Conservation (phyloP, 2,888 invertebrate species). For the Hoplodrina ambigua region DNA sequence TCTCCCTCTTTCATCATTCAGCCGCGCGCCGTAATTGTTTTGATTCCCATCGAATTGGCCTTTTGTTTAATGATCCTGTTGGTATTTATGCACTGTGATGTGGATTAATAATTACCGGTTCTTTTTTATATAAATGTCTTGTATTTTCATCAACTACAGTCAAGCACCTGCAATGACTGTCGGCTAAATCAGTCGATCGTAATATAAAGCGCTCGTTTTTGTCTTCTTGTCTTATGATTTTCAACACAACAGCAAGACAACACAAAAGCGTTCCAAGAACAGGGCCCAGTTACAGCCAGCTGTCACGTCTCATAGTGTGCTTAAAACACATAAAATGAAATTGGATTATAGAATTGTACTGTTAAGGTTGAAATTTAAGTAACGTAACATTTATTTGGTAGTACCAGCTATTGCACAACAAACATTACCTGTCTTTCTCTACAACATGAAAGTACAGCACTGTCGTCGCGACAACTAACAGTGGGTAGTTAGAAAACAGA, state of each 20-base stretch:
- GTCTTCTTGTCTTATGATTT: background rate
- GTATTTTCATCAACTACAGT: background rate
- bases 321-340: slow-evolving; percentile 1
- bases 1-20: slow-evolving; percentile 61
- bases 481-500: slow-evolving; percentile 37
- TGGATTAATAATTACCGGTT: background rate
- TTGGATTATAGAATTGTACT: background rate
- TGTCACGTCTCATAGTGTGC: slow-evolving; percentile 1
- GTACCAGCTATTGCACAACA: background rate
- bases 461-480: slow-evolving; percentile 11
- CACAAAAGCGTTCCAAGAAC: background rate
- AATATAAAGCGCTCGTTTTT: background rate
- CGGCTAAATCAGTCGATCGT: background rate
- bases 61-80: slow-evolving; percentile 50
- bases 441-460: slow-evolving; percentile 4
- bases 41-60: slow-evolving; percentile 54
- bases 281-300: background rate
- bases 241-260: background rate
- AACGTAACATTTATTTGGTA: background rate
- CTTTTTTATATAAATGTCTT: background rate
- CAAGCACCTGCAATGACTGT: background rate
- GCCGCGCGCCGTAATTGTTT: slow-evolving; percentile 58
- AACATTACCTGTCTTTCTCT: background rate
- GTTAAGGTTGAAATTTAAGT: background rate
- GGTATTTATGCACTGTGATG: slow-evolving; percentile 14